Evolutionary conservation across 1,140 invertebrate species (phyloP), one percentile per base, ranked within the genome.

Genomic region (Lepidurus arcticus): DNA sequence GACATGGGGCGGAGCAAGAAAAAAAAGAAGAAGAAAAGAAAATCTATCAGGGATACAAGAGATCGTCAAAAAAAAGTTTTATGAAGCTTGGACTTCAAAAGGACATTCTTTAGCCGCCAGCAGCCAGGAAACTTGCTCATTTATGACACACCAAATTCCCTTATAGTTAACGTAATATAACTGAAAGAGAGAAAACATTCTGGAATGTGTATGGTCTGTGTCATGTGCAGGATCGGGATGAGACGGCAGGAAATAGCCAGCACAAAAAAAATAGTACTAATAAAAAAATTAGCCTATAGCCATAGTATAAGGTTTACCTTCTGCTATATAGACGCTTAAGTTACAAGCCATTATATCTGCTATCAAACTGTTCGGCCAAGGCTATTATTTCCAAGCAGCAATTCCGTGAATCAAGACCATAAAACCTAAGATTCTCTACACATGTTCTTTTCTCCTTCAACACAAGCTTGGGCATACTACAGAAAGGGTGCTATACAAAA

Each of bases 331-430:
- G 21, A 21, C 8, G 13, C n/a, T 7, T 65, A 4, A 65, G n/a
- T 65, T 65, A 13, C 16, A 65, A 65, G 53, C 53, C 53, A 65
- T 65, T 65, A 65, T 16, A 65, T 65, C 45, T 47, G 45, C 45
- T 47, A 47, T 47, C 45, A 13, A 65, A 65, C 53, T 65, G 13
- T 16, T n/a, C 6, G 7, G 53, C 13, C 6, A 21, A 65, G 53
- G 13, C 13, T 65, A 21, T 65, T 65, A 21, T 65, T 21, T 21
- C 53, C 53, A 65, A 65, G 21, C 21, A 65, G 53, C 53, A 65
- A 65, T 65, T 65, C 53, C 53, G 21, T 65, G 13, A 65, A 65
- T 65, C 13, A 65, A 21, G 53, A 65, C 21, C 16, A 65, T 65
- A 65, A 65, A 65, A 65, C 21, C 21, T 21, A 65, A 9, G 53